Percentiles rank a stretch among this genome's conserved stretches.
phyloP scores from a whole-genome alignment of 2,888 invertebrate genomes.

The Augiades crinisus region DNA sequence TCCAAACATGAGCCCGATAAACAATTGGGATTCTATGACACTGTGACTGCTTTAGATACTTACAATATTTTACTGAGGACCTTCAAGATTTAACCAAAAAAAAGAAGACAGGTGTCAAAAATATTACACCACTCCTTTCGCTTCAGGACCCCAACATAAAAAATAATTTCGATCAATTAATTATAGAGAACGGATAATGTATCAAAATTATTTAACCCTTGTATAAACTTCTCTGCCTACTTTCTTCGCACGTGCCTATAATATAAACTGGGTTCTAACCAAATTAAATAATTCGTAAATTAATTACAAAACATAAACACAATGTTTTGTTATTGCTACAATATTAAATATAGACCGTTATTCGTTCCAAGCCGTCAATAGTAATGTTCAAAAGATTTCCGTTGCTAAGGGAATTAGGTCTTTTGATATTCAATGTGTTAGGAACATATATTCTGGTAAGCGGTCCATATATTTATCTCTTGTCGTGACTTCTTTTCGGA shows the following conservation, averaged over 20 bases:
- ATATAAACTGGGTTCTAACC: constrained; percentile 51
- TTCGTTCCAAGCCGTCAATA: neutral
- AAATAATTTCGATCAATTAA: too few relatives aligned
- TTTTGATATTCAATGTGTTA: neutral
- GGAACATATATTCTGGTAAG: neutral
- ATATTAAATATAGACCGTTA: constrained; percentile 6
- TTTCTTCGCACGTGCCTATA: constrained; percentile 54
- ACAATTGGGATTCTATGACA: too few relatives aligned
- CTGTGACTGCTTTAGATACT: too few relatives aligned
- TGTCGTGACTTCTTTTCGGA: too few relatives aligned
- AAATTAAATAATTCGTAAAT: constrained; percentile 60
- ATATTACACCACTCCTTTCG: too few relatives aligned
- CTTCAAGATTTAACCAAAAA: too few relatives aligned
- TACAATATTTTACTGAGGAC: too few relatives aligned
- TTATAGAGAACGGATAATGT: too few relatives aligned
- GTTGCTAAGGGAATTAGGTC: neutral
- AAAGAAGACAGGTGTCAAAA: too few relatives aligned
- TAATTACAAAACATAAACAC: constrained; percentile 37
- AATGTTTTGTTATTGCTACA: constrained; percentile 12
- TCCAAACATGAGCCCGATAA: too few relatives aligned
- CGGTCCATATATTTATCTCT: neutral
- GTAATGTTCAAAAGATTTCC: neutral
- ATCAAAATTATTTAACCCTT: neutral
- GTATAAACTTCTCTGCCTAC: neutral
- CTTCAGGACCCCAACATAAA: too few relatives aligned